These are phyloP conservation scores for Nymphalis polychloros DNA, from an alignment of 2,888 invertebrate species.

Conservation along the genomic window DNA sequence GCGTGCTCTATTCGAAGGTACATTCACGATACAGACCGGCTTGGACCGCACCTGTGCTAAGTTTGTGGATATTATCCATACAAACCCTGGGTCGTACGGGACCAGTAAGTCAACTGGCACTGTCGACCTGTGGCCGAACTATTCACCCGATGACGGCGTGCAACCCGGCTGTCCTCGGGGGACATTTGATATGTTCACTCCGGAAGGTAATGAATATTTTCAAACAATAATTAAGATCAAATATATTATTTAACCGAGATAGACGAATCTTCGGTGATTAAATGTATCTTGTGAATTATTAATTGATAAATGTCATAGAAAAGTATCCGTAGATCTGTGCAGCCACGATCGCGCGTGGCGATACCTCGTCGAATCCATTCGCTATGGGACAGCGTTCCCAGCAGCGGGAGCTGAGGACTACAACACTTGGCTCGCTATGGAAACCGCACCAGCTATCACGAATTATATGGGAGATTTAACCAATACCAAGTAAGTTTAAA, in stretches of 20 bases:
- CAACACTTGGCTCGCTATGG: conserved; percentile 69
- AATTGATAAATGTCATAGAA: background rate
- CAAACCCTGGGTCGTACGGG: conserved; percentile 83
- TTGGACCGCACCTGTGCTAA: conserved; percentile 77
- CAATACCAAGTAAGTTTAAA: conserved; percentile 54
- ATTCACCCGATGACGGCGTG: conserved; percentile 54
- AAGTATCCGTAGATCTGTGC: conserved; percentile 70
- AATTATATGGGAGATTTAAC: conserved; percentile 68
- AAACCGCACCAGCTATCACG: conserved; percentile 40
- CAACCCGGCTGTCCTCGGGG: conserved; percentile 81
- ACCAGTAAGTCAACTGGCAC: conserved; percentile 74
- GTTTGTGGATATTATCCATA: conserved; percentile 85
- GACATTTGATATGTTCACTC: conserved; percentile 56
- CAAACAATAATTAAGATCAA: background rate
- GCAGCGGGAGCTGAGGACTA: conserved; percentile 67
- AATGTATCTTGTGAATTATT: background rate
- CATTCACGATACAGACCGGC: conserved; percentile 52
- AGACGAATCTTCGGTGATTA: too few species aligned
- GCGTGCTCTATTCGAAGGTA: conserved; percentile 80
- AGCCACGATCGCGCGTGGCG: conserved; percentile 83
- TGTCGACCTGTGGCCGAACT: conserved; percentile 83
- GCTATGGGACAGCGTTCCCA: conserved; percentile 67
- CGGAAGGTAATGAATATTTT: conserved; percentile 57
- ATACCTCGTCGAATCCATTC: conserved; percentile 79
- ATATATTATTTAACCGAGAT: background rate